These are phyloP conservation scores for Hippolais icterina DNA, from an alignment of 2,113 vertebrate genomes.

Conservation along the genomic window DNA sequence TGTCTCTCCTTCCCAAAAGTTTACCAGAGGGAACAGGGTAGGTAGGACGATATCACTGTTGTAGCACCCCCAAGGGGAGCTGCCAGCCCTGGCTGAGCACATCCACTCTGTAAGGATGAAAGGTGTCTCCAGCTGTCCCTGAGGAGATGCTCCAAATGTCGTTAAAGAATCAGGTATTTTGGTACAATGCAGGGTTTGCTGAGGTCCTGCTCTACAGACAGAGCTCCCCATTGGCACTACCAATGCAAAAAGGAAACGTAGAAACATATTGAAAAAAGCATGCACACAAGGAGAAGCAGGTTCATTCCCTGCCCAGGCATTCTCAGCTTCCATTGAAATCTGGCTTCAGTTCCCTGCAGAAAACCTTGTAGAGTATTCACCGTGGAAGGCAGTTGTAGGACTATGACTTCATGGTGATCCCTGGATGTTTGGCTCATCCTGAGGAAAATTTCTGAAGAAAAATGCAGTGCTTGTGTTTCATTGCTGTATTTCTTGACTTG, in stretches of 20 bases:
- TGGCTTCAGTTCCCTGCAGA: neutral
- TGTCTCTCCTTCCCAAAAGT: neutral
- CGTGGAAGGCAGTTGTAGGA: neutral
- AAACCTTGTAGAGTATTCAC: neutral
- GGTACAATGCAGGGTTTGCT: neutral
- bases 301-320: neutral
- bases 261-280: fast-evolving
- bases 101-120: neutral
- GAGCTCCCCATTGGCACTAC: neutral
- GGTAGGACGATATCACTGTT: neutral
- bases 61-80: fast-evolving
- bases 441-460: neutral
- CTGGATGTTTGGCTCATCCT: neutral
- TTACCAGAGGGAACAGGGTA: neutral
- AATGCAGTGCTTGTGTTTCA: neutral
- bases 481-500: neutral
- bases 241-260: neutral
- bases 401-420: neutral
- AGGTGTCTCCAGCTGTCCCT: neutral
- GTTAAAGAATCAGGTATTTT: neutral
- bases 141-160: neutral
- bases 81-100: neutral
- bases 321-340: neutral
- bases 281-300: neutral
- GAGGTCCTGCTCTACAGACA: neutral